Percentiles rank a stretch among this genome's conserved stretches.
These are phyloP conservation scores for Troides helena DNA, from an alignment of 2,888 invertebrate species.

Conservation along the genomic window DNA sequence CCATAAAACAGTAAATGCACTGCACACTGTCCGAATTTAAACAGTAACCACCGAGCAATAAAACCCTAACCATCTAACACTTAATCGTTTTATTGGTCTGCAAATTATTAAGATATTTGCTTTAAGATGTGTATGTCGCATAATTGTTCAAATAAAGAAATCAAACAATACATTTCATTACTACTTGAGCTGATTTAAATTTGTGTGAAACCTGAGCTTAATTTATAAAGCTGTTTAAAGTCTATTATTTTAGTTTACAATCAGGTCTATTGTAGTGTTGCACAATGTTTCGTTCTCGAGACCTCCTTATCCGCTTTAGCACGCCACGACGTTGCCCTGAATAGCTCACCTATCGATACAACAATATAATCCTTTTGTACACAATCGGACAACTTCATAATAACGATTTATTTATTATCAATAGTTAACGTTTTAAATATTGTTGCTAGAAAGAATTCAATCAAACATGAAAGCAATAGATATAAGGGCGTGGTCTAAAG, in stretches of 20 bases:
- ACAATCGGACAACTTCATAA: constrained; percentile 15
- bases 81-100: not conserved
- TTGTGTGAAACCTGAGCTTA: not conserved
- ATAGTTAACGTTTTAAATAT: not conserved
- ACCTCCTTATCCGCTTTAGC: constrained; percentile 17
- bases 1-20: not conserved
- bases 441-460: not conserved
- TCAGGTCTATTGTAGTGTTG: constrained; percentile 11
- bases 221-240: not conserved
- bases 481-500: too few species aligned
- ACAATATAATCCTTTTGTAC: constrained; percentile 20
- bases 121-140: not conserved
- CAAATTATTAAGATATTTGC: not conserved
- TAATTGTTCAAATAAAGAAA: not conserved
- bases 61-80: not conserved
- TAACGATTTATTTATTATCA: constrained; percentile 1
- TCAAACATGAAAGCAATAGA: too few species aligned
- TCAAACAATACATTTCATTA: not conserved
- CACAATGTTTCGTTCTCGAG: constrained; percentile 12
- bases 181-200: not conserved
- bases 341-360: constrained; percentile 7
- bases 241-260: not conserved
- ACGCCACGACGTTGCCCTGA: constrained; percentile 22
- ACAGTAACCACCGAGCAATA: not conserved
- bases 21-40: not conserved